Base-by-base conservation (phyloP, 2,888 invertebrate genomes). In the Hirtodrosophila duncani region DNA sequence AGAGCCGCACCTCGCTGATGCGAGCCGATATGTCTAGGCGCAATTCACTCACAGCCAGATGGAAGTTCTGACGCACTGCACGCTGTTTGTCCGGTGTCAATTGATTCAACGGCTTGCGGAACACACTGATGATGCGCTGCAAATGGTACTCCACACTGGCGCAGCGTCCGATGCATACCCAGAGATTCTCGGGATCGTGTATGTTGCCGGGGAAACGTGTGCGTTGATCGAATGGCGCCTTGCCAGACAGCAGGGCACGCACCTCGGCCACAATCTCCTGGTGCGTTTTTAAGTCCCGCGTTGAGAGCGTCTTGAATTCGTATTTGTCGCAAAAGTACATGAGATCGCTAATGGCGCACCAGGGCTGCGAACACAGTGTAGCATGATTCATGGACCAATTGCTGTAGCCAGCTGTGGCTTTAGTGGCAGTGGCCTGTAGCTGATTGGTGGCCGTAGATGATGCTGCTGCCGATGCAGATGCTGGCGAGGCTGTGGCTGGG, bases 321-420 rank as follows among this genome's bases (percentile, higher is more conserved):
- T 84, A 81, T 64, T 80, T 84, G 65, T 84, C 83, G 49, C 83
- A 84, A 48, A 84, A 84, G 16, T 63, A 63, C 67, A 84, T 84
- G 14, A 84, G 67, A 43, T 84, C 84, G 8, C 82, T 79, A 44
- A 84, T 70, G 29, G 82, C 83, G 27, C 81, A 82, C 84, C 83
- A 84, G 2, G 83, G 58, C 50, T 66, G 74, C 4, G 75, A 59
- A 33, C 72, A 63, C 26, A 84, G 50, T 1, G 72, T 66, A 3
- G 69, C 52, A 41, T 84, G 84, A n/a, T 66, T 67, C 34, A 37
- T 82, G 11, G 57, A 63, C 83, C 83, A 84, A 34, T 84, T 84
- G 43, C 58, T 48, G 38, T 84, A 84, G 24, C 67, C 71, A 1
- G 77, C 79, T 11, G 59, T 20, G 6, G 77, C 79, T 11, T 48